phyloP scores from a whole-genome alignment of 2,113 vertebrate species.

The Saccopteryx leptura region DNA sequence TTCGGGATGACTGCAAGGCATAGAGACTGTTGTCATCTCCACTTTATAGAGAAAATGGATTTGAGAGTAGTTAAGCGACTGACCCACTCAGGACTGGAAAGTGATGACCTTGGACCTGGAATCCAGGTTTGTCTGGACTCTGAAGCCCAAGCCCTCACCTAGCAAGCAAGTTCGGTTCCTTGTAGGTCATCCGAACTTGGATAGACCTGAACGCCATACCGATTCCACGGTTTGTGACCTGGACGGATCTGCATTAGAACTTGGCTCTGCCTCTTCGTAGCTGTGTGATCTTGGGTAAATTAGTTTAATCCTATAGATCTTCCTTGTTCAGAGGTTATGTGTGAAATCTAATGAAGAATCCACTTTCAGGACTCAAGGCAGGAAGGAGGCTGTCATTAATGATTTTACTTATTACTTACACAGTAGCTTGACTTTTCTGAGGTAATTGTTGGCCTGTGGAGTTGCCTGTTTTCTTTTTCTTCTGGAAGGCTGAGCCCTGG shows the following conservation, averaged over 20 bases:
- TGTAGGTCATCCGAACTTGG: not conserved
- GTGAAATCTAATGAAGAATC: not conserved
- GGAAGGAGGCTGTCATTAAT: not conserved
- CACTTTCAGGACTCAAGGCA: not conserved
- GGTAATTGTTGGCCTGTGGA: not conserved
- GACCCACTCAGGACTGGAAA: not conserved
- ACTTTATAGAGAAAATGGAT: not conserved
- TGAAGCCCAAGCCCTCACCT: too few relatives aligned
- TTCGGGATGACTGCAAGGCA: not conserved
- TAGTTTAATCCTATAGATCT: not conserved
- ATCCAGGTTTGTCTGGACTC: not conserved
- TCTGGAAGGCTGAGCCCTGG: not conserved
- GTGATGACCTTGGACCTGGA: not conserved
- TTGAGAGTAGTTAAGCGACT: not conserved
- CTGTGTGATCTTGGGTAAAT: slow-evolving; percentile 6
- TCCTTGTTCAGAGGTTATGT: not conserved
- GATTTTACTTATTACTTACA: not conserved
- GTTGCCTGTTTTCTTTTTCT: not conserved
- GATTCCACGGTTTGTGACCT: not conserved
- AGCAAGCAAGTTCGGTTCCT: not conserved
- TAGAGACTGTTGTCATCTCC: not conserved
- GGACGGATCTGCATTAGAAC: not conserved
- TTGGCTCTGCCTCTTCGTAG: not conserved
- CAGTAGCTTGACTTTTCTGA: not conserved
- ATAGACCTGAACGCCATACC: not conserved